Evolutionary conservation across 2,797 vertebrate species (phyloP).

Genomic region (Lemur catta): DNA sequence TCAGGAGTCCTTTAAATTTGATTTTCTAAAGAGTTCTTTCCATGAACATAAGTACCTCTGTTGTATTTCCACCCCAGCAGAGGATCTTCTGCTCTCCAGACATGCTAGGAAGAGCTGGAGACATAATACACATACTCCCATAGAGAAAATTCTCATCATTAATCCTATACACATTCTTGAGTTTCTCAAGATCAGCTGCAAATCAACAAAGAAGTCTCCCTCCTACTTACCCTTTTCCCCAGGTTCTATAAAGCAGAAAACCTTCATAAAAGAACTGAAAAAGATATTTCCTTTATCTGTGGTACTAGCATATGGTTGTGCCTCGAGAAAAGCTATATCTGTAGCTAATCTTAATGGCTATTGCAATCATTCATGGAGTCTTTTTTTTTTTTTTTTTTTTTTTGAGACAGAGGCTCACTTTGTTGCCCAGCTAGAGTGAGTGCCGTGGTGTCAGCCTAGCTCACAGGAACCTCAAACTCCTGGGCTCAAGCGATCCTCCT

Average conservation of each 20-base stretch:
- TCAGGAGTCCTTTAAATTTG: neutral
- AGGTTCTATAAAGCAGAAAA: neutral
- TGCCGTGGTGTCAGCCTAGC: too few species aligned
- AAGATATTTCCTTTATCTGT: neutral
- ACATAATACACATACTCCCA: neutral
- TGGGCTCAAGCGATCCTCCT: too few species aligned
- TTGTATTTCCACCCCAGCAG: neutral
- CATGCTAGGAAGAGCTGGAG: neutral
- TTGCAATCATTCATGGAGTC: neutral
- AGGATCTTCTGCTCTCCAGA: neutral
- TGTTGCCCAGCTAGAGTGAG: too few species aligned
- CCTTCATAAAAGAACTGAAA: neutral
- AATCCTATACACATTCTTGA: neutral
- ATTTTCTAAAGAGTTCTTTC: neutral
- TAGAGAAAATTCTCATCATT: neutral
- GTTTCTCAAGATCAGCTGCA: neutral
- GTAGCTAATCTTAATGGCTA: neutral
- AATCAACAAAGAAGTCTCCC: neutral
- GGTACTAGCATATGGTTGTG: neutral
- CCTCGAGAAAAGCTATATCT: neutral
- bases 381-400: neutral
- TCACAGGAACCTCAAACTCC: too few species aligned
- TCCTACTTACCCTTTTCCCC: neutral
- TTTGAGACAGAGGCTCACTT: too few species aligned
- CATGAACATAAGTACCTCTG: neutral